These are phyloP conservation scores for Xenopus petersii DNA, from an alignment of 2,797 vertebrate genomes.

Conservation along the genomic window DNA sequence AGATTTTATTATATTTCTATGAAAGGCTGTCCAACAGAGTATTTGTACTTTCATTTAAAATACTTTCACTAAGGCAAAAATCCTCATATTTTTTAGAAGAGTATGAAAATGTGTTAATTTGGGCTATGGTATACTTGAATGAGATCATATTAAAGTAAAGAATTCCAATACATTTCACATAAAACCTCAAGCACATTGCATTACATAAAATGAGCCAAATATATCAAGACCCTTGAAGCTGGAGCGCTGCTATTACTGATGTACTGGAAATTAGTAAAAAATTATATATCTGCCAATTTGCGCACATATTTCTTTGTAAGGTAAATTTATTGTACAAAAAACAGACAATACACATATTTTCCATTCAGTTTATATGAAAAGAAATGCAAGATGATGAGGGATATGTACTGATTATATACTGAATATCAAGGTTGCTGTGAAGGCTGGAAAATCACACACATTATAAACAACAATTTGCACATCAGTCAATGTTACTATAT, in stretches of 20 bases:
- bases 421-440: too few species aligned
- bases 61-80: conserved; percentile 24
- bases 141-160: conserved; percentile 44
- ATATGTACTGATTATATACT: too few species aligned
- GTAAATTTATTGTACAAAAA: conserved; percentile 27
- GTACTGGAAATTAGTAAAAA: conserved; percentile 41
- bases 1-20: background rate
- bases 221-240: conserved; percentile 39
- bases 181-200: conserved; percentile 44
- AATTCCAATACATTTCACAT: conserved; percentile 43
- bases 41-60: background rate
- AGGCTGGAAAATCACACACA: too few species aligned
- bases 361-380: too few species aligned
- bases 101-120: conserved; percentile 49
- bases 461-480: too few species aligned
- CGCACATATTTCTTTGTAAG: conserved; percentile 35
- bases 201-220: conserved; percentile 40
- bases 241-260: conserved; percentile 36
- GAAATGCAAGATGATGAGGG: too few species aligned
- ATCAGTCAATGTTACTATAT: too few species aligned
- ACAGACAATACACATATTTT: background rate
- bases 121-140: conserved; percentile 41
- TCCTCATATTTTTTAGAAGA: conserved; percentile 28
- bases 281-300: conserved; percentile 35
- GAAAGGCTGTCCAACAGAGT: background rate